Evolutionary conservation across 2,113 vertebrate genomes (phyloP).

Genomic region (Scartelaos histophorus): DNA sequence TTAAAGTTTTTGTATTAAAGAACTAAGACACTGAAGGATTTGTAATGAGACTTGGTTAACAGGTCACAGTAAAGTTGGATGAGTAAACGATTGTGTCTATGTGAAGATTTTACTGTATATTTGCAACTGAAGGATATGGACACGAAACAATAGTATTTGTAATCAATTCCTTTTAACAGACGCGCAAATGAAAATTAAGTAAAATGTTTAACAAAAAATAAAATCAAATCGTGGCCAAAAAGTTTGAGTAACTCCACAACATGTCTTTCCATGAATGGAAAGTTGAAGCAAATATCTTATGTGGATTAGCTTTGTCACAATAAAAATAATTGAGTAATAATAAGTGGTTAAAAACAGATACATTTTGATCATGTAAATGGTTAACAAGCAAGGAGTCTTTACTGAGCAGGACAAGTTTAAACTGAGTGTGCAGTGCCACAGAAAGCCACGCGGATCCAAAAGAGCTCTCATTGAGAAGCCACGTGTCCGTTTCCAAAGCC

Average conservation of each 20-base stretch:
- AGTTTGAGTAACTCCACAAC: constrained; percentile 1
- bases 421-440: constrained; percentile 86
- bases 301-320: constrained; percentile 23
- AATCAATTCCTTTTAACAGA: background rate
- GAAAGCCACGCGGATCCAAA: constrained; percentile 95
- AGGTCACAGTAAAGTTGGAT: background rate
- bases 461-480: constrained; percentile 98
- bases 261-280: constrained; percentile 11
- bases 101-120: background rate
- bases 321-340: constrained; percentile 4
- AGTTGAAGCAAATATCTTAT: constrained; percentile 27
- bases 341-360: constrained; percentile 16
- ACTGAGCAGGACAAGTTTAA: constrained; percentile 65
- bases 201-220: background rate
- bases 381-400: constrained; percentile 36
- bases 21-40: constrained; percentile 45
- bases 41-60: constrained; percentile 35
- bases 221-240: background rate
- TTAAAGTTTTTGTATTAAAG: constrained; percentile 65
- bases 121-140: background rate
- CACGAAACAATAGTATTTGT: background rate
- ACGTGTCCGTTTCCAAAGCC: constrained; percentile 99
- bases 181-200: background rate
- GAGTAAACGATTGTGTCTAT: background rate
- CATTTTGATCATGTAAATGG: constrained; percentile 24